phyloP scores from a whole-genome alignment of 2,797 vertebrate genomes.

The Potorous gilbertii region DNA sequence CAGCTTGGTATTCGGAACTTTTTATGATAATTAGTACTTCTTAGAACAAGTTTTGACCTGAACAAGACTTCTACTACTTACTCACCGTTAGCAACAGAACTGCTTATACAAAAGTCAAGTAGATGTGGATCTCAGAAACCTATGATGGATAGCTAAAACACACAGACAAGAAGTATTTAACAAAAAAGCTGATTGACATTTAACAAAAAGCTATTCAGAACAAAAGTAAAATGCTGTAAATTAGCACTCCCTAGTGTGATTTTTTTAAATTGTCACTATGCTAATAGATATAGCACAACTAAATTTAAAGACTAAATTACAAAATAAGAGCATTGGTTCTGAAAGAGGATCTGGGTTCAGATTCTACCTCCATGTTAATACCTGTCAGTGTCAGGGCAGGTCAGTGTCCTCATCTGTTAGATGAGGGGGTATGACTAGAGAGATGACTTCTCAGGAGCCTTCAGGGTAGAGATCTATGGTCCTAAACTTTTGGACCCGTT shows the following conservation, averaged over 20 bases:
- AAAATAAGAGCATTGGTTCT: neutral
- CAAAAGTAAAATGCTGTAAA: neutral
- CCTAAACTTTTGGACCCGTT: neutral
- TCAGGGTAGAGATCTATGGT: neutral
- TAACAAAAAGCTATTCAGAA: neutral
- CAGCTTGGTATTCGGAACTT: neutral
- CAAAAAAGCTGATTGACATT: neutral
- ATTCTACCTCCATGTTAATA: neutral
- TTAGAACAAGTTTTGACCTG: neutral
- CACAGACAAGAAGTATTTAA: neutral
- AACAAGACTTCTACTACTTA: neutral
- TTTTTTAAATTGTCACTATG: neutral
- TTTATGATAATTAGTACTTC: neutral
- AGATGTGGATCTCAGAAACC: neutral
- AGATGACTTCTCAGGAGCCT: neutral
- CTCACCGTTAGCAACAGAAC: neutral
- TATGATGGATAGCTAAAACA: neutral
- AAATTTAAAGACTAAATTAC: neutral
- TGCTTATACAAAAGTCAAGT: neutral
- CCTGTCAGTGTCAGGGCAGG: neutral
- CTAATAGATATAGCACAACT: neutral
- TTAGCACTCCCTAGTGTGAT: neutral
- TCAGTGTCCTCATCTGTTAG: neutral
- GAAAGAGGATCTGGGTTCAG: neutral
- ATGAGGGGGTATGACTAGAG: neutral